These are phyloP conservation scores for Erebia palarica DNA, from an alignment of 2,888 invertebrate genomes.

Conservation along the genomic window DNA sequence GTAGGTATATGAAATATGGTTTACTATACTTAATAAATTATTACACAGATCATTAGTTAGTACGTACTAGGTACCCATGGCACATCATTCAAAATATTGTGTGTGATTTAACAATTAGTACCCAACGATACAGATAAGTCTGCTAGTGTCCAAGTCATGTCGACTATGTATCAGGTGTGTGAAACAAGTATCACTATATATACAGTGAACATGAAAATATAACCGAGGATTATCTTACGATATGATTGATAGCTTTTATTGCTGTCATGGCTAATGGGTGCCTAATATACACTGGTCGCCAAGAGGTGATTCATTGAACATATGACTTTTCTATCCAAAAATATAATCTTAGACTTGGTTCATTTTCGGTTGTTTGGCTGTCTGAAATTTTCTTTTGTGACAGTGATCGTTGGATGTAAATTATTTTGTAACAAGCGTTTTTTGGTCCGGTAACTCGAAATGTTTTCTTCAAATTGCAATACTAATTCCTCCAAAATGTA, in stretches of 20 bases:
- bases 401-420: neutral
- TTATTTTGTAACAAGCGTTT: slow-evolving; percentile 1
- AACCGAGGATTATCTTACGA: slow-evolving; percentile 17
- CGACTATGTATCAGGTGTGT: neutral
- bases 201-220: neutral
- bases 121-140: neutral
- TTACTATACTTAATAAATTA: no score
- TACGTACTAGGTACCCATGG: no score
- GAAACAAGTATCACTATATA: neutral
- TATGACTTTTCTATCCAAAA: slow-evolving; percentile 26
- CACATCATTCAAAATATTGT: no score
- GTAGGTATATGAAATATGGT: no score
- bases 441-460: neutral
- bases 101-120: neutral
- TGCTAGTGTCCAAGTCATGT: neutral
- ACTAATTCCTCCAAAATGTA: no score
- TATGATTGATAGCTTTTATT: slow-evolving; percentile 21
- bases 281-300: slow-evolving; percentile 26
- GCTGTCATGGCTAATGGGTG: slow-evolving; percentile 27
- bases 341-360: slow-evolving; percentile 17
- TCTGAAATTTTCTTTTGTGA: slow-evolving; percentile 1
- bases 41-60: no score
- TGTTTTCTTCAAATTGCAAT: no score
- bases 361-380: neutral
- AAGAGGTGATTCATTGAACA: slow-evolving; percentile 30